Conservation (phyloP, 2,888 invertebrate species). For the Antheraea assamensis region DNA sequence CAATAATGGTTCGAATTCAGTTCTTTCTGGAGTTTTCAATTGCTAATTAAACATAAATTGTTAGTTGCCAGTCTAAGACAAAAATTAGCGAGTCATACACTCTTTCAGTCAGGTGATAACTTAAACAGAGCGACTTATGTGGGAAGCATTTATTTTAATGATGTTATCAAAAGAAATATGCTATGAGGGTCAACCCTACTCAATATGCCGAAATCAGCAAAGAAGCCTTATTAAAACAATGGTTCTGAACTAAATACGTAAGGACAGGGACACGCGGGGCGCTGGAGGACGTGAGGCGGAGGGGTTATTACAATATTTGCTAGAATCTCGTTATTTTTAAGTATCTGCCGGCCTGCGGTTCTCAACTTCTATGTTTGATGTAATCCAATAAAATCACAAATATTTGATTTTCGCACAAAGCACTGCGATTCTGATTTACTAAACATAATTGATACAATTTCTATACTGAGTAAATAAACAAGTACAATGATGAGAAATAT, state of each 20-base stretch:
- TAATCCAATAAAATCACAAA: not conserved
- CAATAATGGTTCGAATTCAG: not conserved
- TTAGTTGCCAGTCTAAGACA: no score
- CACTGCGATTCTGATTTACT: not conserved
- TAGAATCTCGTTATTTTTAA: slow-evolving; percentile 82
- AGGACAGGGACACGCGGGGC: slow-evolving; percentile 40
- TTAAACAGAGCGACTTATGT: no score
- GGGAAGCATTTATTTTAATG: no score
- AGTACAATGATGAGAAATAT: not conserved
- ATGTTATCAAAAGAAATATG: not conserved
- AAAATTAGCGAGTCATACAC: no score
- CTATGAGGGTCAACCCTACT: slow-evolving; percentile 16
- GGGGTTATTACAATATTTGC: slow-evolving; percentile 79
- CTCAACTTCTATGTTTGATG: slow-evolving; percentile 46
- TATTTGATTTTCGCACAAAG: not conserved
- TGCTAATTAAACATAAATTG: no score
- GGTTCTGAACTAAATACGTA: slow-evolving; percentile 55
- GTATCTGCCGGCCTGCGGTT: slow-evolving; percentile 65
- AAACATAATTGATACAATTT: not conserved
- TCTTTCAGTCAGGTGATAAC: no score
- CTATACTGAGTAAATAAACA: not conserved
- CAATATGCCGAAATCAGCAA: slow-evolving; percentile 55
- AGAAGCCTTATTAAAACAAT: slow-evolving; percentile 69
- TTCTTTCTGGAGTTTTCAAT: not conserved
- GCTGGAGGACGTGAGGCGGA: slow-evolving; percentile 35